Conservation (phyloP, 1,140 invertebrate species). For the Drosophila pseudoobscura region DNA sequence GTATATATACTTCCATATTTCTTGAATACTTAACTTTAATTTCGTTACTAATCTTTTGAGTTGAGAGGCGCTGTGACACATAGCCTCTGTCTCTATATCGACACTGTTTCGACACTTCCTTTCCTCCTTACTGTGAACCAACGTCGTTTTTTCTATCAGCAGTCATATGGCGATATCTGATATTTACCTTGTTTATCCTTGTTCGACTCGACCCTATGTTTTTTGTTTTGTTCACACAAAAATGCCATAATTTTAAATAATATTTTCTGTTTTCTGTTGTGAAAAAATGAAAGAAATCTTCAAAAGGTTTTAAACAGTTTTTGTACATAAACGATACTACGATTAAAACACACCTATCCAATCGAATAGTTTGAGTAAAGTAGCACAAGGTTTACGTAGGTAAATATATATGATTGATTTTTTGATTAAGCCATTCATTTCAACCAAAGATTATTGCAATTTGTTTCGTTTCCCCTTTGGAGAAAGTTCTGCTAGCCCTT, state of each 20-base stretch:
- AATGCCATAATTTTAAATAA: constrained; percentile 65
- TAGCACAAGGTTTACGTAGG: constrained; percentile 38
- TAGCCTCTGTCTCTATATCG: constrained; percentile 6
- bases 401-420: constrained; percentile 23
- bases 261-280: constrained; percentile 17
- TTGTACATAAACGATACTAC: constrained; percentile 23
- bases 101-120: background rate
- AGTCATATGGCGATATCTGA: constrained; percentile 63
- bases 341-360: constrained; percentile 3
- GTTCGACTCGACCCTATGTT: constrained; percentile 26
- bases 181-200: constrained; percentile 18
- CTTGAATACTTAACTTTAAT: background rate
- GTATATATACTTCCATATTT: constrained; percentile 13
- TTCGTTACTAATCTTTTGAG: constrained; percentile 36
- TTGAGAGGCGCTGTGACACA: constrained; percentile 18
- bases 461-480: constrained; percentile 11
- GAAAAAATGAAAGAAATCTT: constrained; percentile 36
- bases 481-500: constrained; percentile 51
- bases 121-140: constrained; percentile 9
- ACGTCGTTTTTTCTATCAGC: constrained; percentile 42
- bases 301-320: constrained; percentile 50
- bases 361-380: constrained; percentile 36
- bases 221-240: constrained; percentile 71
- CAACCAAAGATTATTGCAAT: constrained; percentile 5
- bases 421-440: constrained; percentile 19